These are phyloP conservation scores for Heliconius himera DNA, from an alignment of 1,140 invertebrate species.

Conservation along the genomic window DNA sequence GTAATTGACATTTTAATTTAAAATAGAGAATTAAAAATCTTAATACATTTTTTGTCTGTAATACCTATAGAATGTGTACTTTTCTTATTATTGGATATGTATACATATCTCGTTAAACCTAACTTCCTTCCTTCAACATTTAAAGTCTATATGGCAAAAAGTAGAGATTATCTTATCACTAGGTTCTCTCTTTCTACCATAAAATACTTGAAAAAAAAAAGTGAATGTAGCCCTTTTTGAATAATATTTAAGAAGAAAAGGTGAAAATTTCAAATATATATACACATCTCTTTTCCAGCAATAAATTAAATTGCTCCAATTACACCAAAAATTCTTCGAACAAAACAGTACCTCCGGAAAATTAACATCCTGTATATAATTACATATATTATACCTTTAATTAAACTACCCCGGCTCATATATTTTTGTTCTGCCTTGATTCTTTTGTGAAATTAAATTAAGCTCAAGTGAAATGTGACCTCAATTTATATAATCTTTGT, in stretches of 20 bases:
- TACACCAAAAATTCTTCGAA: not conserved
- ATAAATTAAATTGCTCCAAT: conserved; percentile 1
- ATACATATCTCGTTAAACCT: too few relatives aligned
- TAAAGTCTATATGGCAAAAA: too few relatives aligned
- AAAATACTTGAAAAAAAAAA: too few relatives aligned
- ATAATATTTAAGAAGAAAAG: not conserved
- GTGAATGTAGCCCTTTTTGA: too few relatives aligned
- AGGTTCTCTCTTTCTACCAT: too few relatives aligned
- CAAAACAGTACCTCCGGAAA: not conserved
- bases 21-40: too few relatives aligned
- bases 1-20: too few relatives aligned
- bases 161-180: too few relatives aligned
- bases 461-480: not conserved
- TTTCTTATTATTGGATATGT: too few relatives aligned
- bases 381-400: conserved; percentile 11
- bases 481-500: conserved; percentile 3
- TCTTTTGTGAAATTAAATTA: conserved; percentile 9
- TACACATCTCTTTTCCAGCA: not conserved
- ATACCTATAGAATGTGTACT: too few relatives aligned
- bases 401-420: conserved; percentile 4
- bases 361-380: conserved; percentile 5
- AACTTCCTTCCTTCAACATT: too few relatives aligned
- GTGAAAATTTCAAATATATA: not conserved
- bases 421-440: conserved; percentile 8
- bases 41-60: too few relatives aligned